Evolutionary conservation across 2,113 vertebrate species (phyloP).

Genomic region (Malaclemys terrapin): DNA sequence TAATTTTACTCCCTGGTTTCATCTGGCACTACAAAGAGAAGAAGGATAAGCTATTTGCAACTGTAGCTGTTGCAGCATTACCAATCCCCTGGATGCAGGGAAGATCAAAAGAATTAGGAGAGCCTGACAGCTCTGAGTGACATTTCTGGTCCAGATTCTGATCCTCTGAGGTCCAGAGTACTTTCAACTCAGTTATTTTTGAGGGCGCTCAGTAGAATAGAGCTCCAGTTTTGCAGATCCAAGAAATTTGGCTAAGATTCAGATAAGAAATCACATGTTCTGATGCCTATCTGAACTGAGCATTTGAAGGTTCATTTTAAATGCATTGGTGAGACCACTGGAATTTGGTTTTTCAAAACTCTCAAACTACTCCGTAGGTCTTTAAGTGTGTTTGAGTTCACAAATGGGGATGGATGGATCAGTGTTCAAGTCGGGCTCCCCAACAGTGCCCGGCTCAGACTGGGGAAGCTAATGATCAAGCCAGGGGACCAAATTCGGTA

Average conservation of each 20-base stretch:
- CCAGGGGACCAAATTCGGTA: too few species aligned
- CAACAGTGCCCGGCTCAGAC: accelerated
- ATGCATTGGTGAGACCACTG: not conserved
- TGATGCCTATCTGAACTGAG: slow-evolving; percentile 3
- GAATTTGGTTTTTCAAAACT: not conserved
- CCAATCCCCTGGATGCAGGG: not conserved
- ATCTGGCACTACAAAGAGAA: not conserved
- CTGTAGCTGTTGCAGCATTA: not conserved
- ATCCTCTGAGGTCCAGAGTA: not conserved
- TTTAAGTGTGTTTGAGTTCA: not conserved
- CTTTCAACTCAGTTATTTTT: not conserved
- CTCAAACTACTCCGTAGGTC: not conserved
- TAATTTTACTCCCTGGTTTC: not conserved
- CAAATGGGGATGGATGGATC: too few species aligned
- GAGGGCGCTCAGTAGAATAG: not conserved
- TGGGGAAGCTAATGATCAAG: too few species aligned
- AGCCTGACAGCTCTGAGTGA: not conserved
- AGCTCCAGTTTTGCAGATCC: not conserved
- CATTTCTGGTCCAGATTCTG: not conserved
- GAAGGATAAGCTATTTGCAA: not conserved
- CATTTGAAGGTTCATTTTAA: not conserved
- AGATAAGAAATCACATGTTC: too few species aligned
- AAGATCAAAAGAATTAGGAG: not conserved
- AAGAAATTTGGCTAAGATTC: not conserved
- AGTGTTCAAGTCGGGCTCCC: too few species aligned